phyloP scores from a whole-genome alignment of 2,113 vertebrate genomes.

The Rattus norvegicus region DNA sequence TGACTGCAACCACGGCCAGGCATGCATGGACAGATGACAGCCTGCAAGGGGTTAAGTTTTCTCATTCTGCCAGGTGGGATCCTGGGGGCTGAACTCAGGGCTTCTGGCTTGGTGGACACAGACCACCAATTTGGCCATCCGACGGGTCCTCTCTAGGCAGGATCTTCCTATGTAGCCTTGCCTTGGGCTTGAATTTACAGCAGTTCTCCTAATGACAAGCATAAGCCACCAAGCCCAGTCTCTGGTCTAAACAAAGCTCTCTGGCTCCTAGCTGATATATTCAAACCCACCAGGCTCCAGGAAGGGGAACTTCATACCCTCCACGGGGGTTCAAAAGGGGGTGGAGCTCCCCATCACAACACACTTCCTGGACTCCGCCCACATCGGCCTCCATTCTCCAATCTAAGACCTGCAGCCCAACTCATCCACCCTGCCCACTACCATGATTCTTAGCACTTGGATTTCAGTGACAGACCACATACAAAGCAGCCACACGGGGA shows the following conservation, averaged over 20 bases:
- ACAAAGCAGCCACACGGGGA: background rate
- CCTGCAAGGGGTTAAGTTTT: background rate
- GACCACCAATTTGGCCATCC: background rate
- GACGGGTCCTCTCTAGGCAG: background rate
- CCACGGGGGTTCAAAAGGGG: background rate
- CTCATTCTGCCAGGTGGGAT: background rate
- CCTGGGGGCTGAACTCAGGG: too few relatives aligned
- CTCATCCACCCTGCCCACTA: background rate
- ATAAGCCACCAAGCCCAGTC: background rate
- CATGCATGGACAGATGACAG: background rate
- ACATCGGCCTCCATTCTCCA: too few relatives aligned
- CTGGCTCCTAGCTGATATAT: background rate
- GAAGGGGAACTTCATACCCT: background rate
- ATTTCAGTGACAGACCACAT: background rate
- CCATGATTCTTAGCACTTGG: background rate
- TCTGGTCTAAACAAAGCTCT: background rate
- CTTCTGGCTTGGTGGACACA: background rate
- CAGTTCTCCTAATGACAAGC: too few relatives aligned
- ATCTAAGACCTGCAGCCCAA: background rate
- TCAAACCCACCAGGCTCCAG: too few relatives aligned
- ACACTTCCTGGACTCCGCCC: background rate
- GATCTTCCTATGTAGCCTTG: background rate
- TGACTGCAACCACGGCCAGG: background rate
- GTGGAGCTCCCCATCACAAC: too few relatives aligned
- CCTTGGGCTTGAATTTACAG: background rate